These are phyloP conservation scores for Nasonovia ribisnigri DNA, from an alignment of 2,888 invertebrate species.

Conservation along the genomic window DNA sequence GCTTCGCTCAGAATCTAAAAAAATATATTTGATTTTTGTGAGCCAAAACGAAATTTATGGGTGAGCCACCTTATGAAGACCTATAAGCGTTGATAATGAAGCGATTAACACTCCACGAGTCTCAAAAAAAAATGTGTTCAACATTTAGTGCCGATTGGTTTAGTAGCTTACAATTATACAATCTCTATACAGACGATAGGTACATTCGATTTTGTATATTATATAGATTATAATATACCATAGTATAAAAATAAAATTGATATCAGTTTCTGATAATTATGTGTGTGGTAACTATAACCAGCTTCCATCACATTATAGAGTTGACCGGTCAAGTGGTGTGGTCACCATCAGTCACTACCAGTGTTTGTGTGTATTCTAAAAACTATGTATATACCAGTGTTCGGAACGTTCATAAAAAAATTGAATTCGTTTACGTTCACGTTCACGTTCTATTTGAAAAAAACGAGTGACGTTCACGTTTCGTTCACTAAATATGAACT, in stretches of 20 bases:
- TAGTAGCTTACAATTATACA: background rate
- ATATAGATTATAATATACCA: background rate
- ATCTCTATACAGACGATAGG: background rate
- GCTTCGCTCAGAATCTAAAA: background rate
- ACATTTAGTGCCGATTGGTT: background rate
- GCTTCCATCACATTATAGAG: background rate
- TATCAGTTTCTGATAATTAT: background rate
- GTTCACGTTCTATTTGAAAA: too few relatives aligned
- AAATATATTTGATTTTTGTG: background rate
- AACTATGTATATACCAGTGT: too few relatives aligned
- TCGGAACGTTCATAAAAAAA: too few relatives aligned
- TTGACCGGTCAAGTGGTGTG: background rate
- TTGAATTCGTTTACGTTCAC: too few relatives aligned
- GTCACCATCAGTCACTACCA: too few relatives aligned
- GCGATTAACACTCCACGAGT: background rate
- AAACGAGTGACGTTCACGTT: too few relatives aligned
- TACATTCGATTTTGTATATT: background rate
- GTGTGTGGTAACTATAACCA: background rate
- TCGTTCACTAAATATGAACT: too few relatives aligned
- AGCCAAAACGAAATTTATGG: background rate
- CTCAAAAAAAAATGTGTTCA: background rate
- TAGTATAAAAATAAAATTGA: background rate
- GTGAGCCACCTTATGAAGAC: background rate
- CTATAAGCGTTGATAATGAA: background rate
- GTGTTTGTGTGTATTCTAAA: background rate